Percentiles rank a stretch among this genome's conserved stretches.
These are phyloP conservation scores for Subacronicta megacephala DNA, from an alignment of 2,888 invertebrate species.

Conservation along the genomic window DNA sequence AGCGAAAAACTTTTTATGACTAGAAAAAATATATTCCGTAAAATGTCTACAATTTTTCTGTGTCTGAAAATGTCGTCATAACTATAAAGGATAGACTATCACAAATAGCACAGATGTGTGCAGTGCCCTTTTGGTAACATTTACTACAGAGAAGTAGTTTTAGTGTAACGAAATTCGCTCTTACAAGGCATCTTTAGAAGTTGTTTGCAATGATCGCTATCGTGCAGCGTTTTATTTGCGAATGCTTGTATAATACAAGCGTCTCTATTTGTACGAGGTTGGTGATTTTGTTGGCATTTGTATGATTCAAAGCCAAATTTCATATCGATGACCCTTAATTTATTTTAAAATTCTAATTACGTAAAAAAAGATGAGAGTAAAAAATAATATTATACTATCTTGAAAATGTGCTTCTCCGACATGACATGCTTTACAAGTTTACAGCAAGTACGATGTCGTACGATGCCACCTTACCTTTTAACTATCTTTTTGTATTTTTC, in stretches of 20 bases:
- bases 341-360: no score
- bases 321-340: no score
- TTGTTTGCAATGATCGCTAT: not conserved
- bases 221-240: not conserved
- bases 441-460: no score
- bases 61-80: not conserved
- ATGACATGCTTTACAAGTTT: no score
- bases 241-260: not conserved
- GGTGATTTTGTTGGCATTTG: no score
- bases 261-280: not conserved
- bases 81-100: conserved; percentile 22
- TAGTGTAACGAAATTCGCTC: conserved; percentile 20
- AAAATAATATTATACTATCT: no score
- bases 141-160: conserved; percentile 19
- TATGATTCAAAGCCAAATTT: no score
- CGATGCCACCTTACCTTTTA: no score
- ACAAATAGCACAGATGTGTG: conserved; percentile 48
- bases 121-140: conserved; percentile 31
- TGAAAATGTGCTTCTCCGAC: no score
- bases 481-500: no score
- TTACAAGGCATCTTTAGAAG: not conserved
- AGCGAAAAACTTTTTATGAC: conserved; percentile 10
- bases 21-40: conserved; percentile 19
- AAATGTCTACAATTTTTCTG: conserved; percentile 5
- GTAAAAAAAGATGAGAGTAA: no score